Base-by-base conservation (phyloP, 2,113 vertebrate species). In the Cavia porcellus region DNA sequence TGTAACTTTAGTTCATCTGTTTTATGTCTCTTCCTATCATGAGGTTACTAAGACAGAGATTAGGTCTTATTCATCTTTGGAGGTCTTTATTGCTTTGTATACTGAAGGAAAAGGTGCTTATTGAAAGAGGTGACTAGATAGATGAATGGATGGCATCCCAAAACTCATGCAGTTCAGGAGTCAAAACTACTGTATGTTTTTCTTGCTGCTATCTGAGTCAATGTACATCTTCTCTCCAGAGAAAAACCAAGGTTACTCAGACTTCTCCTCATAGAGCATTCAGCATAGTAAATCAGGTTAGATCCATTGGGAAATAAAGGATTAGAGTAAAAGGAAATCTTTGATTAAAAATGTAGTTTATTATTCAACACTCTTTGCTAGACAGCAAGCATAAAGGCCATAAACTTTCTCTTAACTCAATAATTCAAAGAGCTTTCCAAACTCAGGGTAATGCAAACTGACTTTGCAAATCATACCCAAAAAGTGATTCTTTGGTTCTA, bases 291-390 rank as follows among this genome's bases (percentile, higher is more conserved):
- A 97, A 97, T 96, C 94, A 92, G 96, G 96, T 94, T 89, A 95
- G 85, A 38, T 10, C 97, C 85, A 42, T 70, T 86, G 96, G 95
- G 97, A 98, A 98, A 97, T 95, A 96, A 98, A 96, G 85, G 88
- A 96, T 94, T 96, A 13, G 3, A 97, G 92, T 95, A 89, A 86
- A 96, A 98, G 95, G 86, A 98, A 97, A 97, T 97, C 94, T 98
- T 97, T 98, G 96, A 97, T 98, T 97, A 96, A 97, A 97, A 98
- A 96, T 96, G 92, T 90, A 97, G 94, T 97, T 97, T 95, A 98
- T 97, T 98, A 98, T 97, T 98, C 96, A 98, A 97, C 66, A 97
- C 64, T 90, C 90, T 96, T 96, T 95, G 92, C 88, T 90, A 97
- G 95, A 93, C 82, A 96, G 95, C 90, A 97, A 95, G 96, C 93